Evolutionary conservation across 2,113 vertebrate species (phyloP).

Genomic region (Leptocoma aspasia): DNA sequence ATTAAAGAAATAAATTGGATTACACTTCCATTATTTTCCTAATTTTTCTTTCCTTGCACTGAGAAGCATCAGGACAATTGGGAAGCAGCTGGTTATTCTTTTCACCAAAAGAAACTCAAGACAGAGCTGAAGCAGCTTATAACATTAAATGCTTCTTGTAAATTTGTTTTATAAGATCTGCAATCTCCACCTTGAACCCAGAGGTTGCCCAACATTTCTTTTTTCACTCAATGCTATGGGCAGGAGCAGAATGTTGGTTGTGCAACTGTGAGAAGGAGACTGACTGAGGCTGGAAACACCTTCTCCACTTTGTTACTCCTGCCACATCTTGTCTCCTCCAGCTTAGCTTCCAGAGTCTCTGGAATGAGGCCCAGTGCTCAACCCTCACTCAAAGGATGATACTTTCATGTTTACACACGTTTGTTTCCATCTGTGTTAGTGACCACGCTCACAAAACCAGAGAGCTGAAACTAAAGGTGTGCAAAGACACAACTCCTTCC

Average conservation of each 20-base stretch:
- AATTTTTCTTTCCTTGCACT: not conserved
- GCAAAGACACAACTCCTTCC: not conserved
- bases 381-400: not conserved
- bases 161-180: not conserved
- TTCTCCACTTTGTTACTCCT: not conserved
- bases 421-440: not conserved
- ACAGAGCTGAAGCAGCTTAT: not conserved
- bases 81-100: not conserved
- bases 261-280: not conserved
- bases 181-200: not conserved
- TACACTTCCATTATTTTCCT: not conserved
- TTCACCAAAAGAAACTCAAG: not conserved
- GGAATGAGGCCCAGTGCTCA: not conserved
- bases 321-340: not conserved
- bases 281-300: not conserved
- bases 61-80: not conserved
- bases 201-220: not conserved
- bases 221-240: not conserved
- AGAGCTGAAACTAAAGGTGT: not conserved
- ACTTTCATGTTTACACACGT: not conserved
- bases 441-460: not conserved
- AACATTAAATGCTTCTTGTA: not conserved
- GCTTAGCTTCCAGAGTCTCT: not conserved
- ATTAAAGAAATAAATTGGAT: not conserved
- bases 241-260: not conserved